Conservation (phyloP, 2,113 vertebrate genomes). For the Sus scrofa region DNA sequence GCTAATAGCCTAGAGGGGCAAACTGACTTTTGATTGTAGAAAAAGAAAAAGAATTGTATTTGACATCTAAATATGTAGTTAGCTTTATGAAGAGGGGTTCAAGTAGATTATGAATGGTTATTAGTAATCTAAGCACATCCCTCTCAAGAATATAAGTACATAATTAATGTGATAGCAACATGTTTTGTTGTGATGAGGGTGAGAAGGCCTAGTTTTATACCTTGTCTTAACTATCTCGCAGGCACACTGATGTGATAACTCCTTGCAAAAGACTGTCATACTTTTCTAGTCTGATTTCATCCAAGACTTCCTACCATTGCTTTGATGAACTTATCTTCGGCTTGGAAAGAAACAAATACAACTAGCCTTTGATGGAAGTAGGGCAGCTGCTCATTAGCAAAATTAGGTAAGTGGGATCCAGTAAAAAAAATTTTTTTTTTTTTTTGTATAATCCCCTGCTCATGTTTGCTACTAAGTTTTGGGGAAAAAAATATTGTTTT, state of each 20-base stretch:
- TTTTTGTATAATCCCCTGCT: not conserved
- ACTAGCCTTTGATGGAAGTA: slow-evolving; percentile 18
- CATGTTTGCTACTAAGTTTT: not conserved
- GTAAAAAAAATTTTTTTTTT: not conserved
- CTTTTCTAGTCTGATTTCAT: slow-evolving; percentile 42
- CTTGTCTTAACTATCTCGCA: slow-evolving; percentile 59
- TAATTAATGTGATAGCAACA: slow-evolving; percentile 65
- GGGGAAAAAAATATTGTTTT: too few species aligned
- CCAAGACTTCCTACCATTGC: not conserved
- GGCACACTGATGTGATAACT: slow-evolving; percentile 7
- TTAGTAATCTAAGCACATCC: slow-evolving; percentile 54
- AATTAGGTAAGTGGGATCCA: not conserved
- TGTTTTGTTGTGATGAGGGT: not conserved
- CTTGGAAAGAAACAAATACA: slow-evolving; percentile 56
- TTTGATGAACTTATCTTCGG: slow-evolving; percentile 34
- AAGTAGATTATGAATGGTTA: slow-evolving; percentile 7
- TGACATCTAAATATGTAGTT: slow-evolving; percentile 5
- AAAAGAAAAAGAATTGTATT: not conserved
- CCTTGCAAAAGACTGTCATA: slow-evolving; percentile 7
- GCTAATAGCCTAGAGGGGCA: not conserved
- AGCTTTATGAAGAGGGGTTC: not conserved
- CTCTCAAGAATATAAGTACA: slow-evolving; percentile 40
- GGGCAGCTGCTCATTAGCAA: not conserved
- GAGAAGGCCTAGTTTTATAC: not conserved
- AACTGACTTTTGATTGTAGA: slow-evolving; percentile 9